phyloP scores from a whole-genome alignment of 2,888 invertebrate species.

The Dryococelus australis region DNA sequence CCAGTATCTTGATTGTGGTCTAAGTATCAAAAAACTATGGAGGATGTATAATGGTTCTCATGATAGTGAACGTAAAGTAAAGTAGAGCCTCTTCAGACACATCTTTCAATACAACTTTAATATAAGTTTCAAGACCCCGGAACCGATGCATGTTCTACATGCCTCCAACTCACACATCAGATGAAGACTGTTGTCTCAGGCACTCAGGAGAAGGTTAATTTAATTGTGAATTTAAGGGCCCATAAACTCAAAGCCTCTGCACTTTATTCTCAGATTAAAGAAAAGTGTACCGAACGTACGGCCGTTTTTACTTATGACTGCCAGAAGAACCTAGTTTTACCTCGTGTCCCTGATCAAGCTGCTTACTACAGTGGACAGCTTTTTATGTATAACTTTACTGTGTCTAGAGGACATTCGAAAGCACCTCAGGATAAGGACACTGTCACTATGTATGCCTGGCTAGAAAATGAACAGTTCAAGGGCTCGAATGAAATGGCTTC shows the following conservation, averaged over 20 bases:
- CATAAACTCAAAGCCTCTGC: not conserved
- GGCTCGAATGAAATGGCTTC: constrained; percentile 50
- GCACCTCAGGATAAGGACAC: constrained; percentile 46
- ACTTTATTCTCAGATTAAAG: not conserved
- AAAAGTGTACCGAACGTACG: not conserved
- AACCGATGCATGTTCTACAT: not conserved
- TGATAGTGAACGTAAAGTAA: not conserved
- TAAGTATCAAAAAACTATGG: not conserved
- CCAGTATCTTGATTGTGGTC: not conserved
- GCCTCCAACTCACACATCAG: not conserved
- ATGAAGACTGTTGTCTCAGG: not conserved
- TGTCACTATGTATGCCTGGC: constrained; percentile 52
- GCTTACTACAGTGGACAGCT: constrained; percentile 54
- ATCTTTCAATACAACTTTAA: constrained; percentile 16
- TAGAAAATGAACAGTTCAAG: constrained; percentile 51
- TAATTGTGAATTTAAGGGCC: not conserved
- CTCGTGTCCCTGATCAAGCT: constrained; percentile 53
- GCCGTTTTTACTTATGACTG: not conserved
- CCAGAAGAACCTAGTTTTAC: constrained; percentile 41
- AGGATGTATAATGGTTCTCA: not conserved
- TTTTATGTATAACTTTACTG: constrained; percentile 54
- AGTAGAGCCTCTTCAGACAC: not conserved
- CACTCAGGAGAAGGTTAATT: not conserved
- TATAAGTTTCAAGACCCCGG: constrained; percentile 1
- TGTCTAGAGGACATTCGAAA: constrained; percentile 52